phyloP scores from a whole-genome alignment of 1,140 invertebrate genomes.

The Maconellicoccus hirsutus region DNA sequence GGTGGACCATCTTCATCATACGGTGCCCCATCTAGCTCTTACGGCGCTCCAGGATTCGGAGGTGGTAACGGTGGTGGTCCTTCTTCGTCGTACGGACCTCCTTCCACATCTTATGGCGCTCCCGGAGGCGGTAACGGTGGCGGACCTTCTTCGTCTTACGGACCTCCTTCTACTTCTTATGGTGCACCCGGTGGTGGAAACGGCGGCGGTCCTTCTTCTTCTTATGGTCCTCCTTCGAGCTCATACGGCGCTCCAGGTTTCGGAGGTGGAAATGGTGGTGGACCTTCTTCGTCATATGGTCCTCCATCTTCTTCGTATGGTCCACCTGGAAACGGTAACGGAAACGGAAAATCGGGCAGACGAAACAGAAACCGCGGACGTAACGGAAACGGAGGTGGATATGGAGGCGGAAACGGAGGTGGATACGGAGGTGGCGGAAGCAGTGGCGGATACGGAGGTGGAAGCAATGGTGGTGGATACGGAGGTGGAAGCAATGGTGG shows the following conservation, averaged over 20 bases:
- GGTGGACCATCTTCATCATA: background rate
- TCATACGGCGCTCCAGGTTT: background rate
- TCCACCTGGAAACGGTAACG: background rate
- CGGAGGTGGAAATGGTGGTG: background rate
- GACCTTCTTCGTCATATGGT: background rate
- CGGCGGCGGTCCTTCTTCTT: background rate
- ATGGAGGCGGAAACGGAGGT: background rate
- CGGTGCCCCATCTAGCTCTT: background rate
- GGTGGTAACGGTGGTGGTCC: background rate
- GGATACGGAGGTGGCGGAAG: background rate
- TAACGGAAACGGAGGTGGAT: background rate
- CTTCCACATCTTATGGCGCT: background rate
- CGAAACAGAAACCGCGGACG: background rate
- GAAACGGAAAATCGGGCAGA: background rate
- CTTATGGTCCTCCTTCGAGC: background rate
- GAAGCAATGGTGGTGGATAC: conserved; percentile 12
- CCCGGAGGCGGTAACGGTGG: background rate
- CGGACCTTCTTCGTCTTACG: background rate
- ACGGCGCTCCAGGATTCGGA: background rate
- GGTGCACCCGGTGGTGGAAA: background rate
- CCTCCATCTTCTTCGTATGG: too few relatives aligned
- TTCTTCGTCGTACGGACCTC: background rate
- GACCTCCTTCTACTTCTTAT: background rate
- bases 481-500: conserved; percentile 7
- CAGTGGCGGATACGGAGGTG: background rate